Conservation (phyloP, 2,888 invertebrate species). For the Mimachlamys varia region DNA sequence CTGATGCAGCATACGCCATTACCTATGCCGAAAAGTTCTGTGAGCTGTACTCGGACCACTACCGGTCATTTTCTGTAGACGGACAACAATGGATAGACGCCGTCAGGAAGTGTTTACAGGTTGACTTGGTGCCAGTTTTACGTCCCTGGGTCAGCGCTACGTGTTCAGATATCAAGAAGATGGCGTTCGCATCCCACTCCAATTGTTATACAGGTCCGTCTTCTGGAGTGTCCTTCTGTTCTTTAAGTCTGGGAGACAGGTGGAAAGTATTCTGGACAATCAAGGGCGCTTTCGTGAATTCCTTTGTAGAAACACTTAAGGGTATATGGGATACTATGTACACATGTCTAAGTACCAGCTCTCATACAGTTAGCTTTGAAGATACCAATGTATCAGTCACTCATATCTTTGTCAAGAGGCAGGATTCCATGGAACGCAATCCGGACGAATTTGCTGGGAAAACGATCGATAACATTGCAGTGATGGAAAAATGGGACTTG, state of each 20-base stretch:
- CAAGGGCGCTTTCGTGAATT: neutral
- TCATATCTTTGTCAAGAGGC: neutral
- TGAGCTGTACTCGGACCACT: conserved; percentile 36
- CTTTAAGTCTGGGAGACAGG: neutral
- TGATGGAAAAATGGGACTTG: neutral
- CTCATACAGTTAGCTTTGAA: neutral
- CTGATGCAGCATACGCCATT: conserved; percentile 41
- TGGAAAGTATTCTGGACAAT: no score
- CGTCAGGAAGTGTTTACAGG: conserved; percentile 48
- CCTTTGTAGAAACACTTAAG: neutral
- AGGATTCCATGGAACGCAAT: neutral
- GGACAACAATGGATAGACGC: conserved; percentile 49
- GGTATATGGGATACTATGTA: neutral
- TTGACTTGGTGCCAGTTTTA: conserved; percentile 28
- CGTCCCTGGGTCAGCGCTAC: conserved; percentile 5
- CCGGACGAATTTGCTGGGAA: no score
- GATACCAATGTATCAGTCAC: neutral
- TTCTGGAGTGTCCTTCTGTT: neutral
- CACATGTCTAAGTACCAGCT: neutral
- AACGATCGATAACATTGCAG: no score
- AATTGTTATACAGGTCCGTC: conserved; percentile 31
- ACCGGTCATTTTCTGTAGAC: conserved; percentile 10
- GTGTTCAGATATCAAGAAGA: conserved; percentile 28
- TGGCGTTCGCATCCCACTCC: conserved; percentile 38
- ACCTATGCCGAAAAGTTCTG: conserved; percentile 49